Percentiles rank a stretch among this genome's conserved stretches.
Evolutionary conservation across 2,797 vertebrate species (phyloP).

Genomic region (Triplophysa yarkandensis): DNA sequence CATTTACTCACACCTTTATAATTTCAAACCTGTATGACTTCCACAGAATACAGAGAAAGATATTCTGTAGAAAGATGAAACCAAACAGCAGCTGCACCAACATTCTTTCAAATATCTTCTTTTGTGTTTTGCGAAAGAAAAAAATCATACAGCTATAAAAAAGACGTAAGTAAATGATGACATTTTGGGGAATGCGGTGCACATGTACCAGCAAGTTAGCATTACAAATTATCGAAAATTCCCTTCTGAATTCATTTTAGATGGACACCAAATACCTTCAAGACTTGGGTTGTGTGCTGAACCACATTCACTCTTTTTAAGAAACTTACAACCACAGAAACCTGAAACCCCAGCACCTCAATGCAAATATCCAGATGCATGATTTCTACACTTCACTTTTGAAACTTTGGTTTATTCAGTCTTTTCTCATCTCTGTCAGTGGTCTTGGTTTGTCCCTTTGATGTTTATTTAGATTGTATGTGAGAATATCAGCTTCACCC

Average conservation of each 20-base stretch:
- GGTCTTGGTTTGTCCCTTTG: background rate
- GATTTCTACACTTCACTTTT: background rate
- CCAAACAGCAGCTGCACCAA: too few species aligned
- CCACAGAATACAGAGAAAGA: too few species aligned
- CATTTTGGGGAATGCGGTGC: constrained; percentile 21
- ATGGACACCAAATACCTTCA: background rate
- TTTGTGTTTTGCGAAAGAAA: too few species aligned
- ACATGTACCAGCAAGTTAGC: constrained; percentile 37
- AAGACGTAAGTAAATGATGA: too few species aligned
- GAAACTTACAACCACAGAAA: constrained; percentile 13
- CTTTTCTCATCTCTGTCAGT: constrained; percentile 6
- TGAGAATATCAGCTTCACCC: constrained; percentile 21
- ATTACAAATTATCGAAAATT: constrained; percentile 29
- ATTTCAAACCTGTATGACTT: too few species aligned
- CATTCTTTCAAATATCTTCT: too few species aligned
- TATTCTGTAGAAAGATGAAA: too few species aligned
- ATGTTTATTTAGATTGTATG: constrained; percentile 26
- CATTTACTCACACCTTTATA: too few species aligned
- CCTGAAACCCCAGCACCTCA: constrained; percentile 1
- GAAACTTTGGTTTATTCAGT: background rate
- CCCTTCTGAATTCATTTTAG: constrained; percentile 34
- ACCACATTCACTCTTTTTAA: constrained; percentile 1
- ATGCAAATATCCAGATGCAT: background rate
- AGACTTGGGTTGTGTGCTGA: constrained; percentile 6
- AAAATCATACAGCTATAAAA: too few species aligned